A percentile compares a stretch with the other conserved stretches of the same genome.
Conservation (phyloP, 2,888 invertebrate genomes). For the Melolontha melolontha region DNA sequence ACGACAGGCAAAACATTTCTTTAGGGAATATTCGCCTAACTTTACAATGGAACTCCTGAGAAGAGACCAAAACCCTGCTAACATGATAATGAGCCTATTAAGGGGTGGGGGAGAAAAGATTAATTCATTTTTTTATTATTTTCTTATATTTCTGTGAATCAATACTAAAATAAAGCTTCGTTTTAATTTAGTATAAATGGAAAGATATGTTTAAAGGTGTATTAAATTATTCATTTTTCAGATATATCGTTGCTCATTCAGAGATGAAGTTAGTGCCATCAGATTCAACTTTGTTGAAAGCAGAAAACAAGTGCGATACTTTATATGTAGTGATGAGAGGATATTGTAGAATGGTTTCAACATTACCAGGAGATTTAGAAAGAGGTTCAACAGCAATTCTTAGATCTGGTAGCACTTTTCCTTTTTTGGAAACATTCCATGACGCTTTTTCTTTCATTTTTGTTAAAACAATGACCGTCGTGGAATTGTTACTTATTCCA, state of each 20-base stretch:
- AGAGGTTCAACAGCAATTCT: slow-evolving; percentile 32
- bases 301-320: slow-evolving; percentile 39
- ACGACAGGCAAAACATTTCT: too few relatives aligned
- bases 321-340: slow-evolving; percentile 42
- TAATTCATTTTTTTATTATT: too few relatives aligned
- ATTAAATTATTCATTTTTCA: neutral
- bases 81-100: too few relatives aligned
- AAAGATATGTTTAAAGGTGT: too few relatives aligned
- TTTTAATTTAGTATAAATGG: too few relatives aligned
- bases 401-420: slow-evolving; percentile 41
- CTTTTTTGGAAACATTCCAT: slow-evolving; percentile 43
- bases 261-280: slow-evolving; percentile 39
- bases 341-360: slow-evolving; percentile 41
- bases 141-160: too few relatives aligned
- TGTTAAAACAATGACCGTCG: slow-evolving; percentile 38
- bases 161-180: too few relatives aligned
- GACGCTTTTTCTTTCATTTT: slow-evolving; percentile 39
- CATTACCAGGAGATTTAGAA: slow-evolving; percentile 43
- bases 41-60: too few relatives aligned
- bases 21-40: too few relatives aligned
- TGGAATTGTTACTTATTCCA: slow-evolving; percentile 39
- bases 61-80: too few relatives aligned
- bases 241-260: slow-evolving; percentile 43
- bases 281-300: slow-evolving; percentile 14
- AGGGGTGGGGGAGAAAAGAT: too few relatives aligned